phyloP scores from a whole-genome alignment of 2,888 invertebrate species.

The Clistopyga incitator region DNA sequence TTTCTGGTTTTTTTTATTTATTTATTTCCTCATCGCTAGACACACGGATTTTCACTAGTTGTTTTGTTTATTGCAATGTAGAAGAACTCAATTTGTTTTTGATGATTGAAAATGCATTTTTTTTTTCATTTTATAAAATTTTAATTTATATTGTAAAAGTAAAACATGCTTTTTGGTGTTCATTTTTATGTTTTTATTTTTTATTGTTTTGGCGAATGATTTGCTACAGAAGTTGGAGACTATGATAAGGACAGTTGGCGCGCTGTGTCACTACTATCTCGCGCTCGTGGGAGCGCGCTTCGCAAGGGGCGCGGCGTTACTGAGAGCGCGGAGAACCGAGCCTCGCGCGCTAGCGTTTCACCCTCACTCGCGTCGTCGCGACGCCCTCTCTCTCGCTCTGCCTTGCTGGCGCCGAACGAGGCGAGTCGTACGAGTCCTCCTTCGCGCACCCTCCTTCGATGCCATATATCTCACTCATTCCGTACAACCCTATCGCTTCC shows the following conservation, averaged over 20 bases:
- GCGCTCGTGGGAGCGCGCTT: constrained; percentile 79
- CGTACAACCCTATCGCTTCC: constrained; percentile 27
- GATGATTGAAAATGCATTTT: background rate
- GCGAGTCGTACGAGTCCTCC: constrained; percentile 28
- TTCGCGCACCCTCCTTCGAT: constrained; percentile 41
- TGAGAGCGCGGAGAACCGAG: constrained; percentile 78
- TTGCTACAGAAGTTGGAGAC: background rate
- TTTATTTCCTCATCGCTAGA: background rate
- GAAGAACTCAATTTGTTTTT: background rate
- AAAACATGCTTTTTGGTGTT: background rate
- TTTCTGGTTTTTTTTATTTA: background rate
- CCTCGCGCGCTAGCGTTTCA: constrained; percentile 68
- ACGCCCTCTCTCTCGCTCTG: constrained; percentile 59
- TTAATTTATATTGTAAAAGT: background rate
- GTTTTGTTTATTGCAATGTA: background rate
- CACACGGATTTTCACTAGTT: constrained; percentile 4
- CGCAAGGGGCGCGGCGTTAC: constrained; percentile 84
- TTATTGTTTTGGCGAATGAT: background rate
- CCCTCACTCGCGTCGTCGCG: constrained; percentile 59
- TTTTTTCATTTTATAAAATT: background rate
- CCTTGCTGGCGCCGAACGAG: constrained; percentile 41
- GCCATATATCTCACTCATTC: constrained; percentile 20
- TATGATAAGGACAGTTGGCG: constrained; percentile 37
- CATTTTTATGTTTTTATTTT: background rate
- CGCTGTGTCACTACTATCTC: constrained; percentile 47